These are phyloP conservation scores for Drosophila murphyi DNA, from an alignment of 1,140 invertebrate genomes.

Conservation along the genomic window DNA sequence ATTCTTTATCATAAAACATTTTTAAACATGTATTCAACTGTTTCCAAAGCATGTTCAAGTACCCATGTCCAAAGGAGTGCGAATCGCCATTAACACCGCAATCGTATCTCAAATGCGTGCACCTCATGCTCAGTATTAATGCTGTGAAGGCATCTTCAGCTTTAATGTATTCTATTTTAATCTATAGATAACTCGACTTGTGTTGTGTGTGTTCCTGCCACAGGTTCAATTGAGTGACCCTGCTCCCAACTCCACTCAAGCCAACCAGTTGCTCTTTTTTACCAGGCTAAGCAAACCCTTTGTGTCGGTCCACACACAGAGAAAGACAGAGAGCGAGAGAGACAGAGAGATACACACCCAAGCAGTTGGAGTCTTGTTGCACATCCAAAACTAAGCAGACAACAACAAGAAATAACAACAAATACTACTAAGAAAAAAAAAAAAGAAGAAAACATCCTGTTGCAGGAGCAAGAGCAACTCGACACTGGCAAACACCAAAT, in stretches of 20 bases:
- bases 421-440: not conserved
- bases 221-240: slow-evolving; percentile 26
- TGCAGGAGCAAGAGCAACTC: slow-evolving; percentile 31
- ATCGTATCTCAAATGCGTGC: not conserved
- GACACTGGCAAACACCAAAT: slow-evolving; percentile 36
- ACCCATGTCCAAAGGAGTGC: no score
- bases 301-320: not conserved
- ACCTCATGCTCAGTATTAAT: not conserved
- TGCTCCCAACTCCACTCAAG: not conserved
- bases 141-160: not conserved
- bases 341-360: not conserved
- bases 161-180: slow-evolving; percentile 18
- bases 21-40: no score
- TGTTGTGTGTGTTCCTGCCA: slow-evolving; percentile 19
- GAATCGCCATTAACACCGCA: not conserved
- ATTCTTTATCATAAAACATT: no score
- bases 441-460: slow-evolving; percentile 40
- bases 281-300: slow-evolving; percentile 26
- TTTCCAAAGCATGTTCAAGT: not conserved
- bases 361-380: slow-evolving; percentile 46
- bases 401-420: slow-evolving; percentile 1
- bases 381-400: slow-evolving; percentile 30
- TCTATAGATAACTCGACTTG: slow-evolving; percentile 14
- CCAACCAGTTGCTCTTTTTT: slow-evolving; percentile 35
- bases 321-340: no score